Base-by-base conservation (phyloP, 1,140 invertebrate genomes). In the Drosophila pseudoobscura region DNA sequence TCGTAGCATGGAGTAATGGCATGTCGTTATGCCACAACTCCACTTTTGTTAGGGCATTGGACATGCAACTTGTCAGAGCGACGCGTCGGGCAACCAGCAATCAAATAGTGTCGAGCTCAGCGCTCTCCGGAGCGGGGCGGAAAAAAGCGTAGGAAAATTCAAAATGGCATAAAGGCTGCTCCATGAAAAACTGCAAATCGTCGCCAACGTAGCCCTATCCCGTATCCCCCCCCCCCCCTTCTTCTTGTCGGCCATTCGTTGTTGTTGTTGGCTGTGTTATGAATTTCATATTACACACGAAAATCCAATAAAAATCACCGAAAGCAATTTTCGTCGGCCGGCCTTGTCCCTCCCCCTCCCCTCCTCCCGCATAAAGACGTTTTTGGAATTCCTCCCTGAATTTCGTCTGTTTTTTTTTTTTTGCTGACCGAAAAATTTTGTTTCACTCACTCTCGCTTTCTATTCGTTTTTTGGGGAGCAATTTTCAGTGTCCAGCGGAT, bases 241-340 rank as follows among this genome's bases (percentile, higher is more conserved):
- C 45, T 39, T 15, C 44, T 53, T 66, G 41, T 43, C 54, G 65
- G 41, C 51, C 61, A 73, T 58, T 80, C 45, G 66, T 50, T 63
- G 68, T 64, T 63, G 68, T 64, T 60, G 63, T 70, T 78, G 56
- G 43, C 6, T 49, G 56, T 78, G 83, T 85, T 88, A 87, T 87
- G 82, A 87, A 87, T 87, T 87, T 87, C 82, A 78, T 87, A 87
- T 87, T 88, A 68, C 75, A 82, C 80, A 71, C 74, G 74, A 78
- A 85, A 87, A 87, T 88, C 75, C 83, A 87, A 87, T 87, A 88
- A 87, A 87, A 87, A 87, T 87, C 78, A 82, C 83, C 78, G 78
- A 87, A 87, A 88, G 82, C 83, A 88, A 87, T 87, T 87, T 87
- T 78, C 69, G 66, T 64, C 71, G 46, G 75, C 26, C 44, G 35